Evolutionary conservation across 2,888 invertebrate genomes (phyloP), one percentile per base, ranked within the genome.

Genomic region (Sialis fuliginosa): DNA sequence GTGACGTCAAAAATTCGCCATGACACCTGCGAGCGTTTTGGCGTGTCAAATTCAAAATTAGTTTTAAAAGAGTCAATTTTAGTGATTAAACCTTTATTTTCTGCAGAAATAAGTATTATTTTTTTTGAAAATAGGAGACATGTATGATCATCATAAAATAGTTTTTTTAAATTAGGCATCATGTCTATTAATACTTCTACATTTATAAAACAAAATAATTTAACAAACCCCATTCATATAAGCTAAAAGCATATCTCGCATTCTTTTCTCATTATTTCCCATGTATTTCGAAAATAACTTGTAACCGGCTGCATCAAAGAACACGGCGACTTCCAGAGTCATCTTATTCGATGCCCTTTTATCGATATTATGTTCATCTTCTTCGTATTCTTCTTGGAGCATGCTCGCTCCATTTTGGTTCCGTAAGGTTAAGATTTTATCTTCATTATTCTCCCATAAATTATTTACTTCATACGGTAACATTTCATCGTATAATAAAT

Each of bases 191-290:
- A 22, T 22, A 22, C 4, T 4, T 22, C 22, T 22, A 22, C 22
- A 22, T 22, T 22, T 22, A 22, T 22, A 22, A 22, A 22, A 22
- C 4, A 4, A 22, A 22, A 22, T 22, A 22, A 22, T 22, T 31
- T 33, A 45, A 65, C 69, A 70, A 67, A 79, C 79, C 54, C 79
- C 82, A 60, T 85, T 85, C 54, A 84, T 71, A 55, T 84, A 85
- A 8, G 83, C 84, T 48, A 86, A 60, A n/a, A 85, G 63, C 79
- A 85, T 80, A 57, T 85, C 80, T 34, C 76, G 68, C 41, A 85
- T 62, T 56, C 77, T 74, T 8, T 66, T 67, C 50, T 81, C 80
- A 56, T 79, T 74, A 53, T 74, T 68, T 52, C 75, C 70, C 51
- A 81, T 71, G 58, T 75, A 79, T 0, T 83, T 79, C 9, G 76